phyloP scores from a whole-genome alignment of 1,140 invertebrate species.

The Pseudomyrmex dendroicus region DNA sequence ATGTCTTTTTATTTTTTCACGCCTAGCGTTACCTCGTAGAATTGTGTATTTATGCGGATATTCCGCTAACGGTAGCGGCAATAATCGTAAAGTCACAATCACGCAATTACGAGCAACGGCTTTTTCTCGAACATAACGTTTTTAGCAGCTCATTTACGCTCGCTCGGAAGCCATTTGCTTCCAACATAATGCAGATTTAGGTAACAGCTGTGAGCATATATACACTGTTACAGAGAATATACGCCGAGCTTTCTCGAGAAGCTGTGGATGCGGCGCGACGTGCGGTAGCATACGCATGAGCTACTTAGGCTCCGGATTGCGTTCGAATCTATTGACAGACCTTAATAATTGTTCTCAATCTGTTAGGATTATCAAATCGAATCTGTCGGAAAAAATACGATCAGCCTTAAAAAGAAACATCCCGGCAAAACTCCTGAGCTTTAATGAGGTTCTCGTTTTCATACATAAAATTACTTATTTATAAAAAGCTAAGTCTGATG shows the following conservation, averaged over 20 bases:
- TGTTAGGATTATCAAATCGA: slow-evolving; percentile 9
- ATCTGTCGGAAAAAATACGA: background rate
- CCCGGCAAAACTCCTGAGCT: background rate
- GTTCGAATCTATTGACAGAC: slow-evolving; percentile 46
- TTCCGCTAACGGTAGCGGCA: slow-evolving; percentile 26
- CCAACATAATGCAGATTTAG: slow-evolving; percentile 50
- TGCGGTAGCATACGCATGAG: slow-evolving; percentile 47
- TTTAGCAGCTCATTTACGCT: slow-evolving; percentile 49
- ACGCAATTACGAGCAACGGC: slow-evolving; percentile 21
- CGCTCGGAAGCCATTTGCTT: slow-evolving; percentile 22
- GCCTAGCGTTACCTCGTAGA: background rate
- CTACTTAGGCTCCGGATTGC: slow-evolving; percentile 37
- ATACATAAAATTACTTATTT: slow-evolving; percentile 39
- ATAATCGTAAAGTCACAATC: slow-evolving; percentile 53
- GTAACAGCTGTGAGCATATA: slow-evolving; percentile 51
- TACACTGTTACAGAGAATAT: slow-evolving; percentile 24
- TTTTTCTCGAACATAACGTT: slow-evolving; percentile 37
- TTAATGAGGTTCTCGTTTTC: slow-evolving; percentile 29
- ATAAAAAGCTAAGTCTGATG: slow-evolving; percentile 35
- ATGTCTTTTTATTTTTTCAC: slow-evolving; percentile 1
- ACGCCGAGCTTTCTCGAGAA: slow-evolving; percentile 42
- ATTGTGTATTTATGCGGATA: slow-evolving; percentile 34
- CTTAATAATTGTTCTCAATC: background rate
- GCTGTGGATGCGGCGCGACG: slow-evolving; percentile 21
- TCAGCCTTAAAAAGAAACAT: background rate